A percentile compares a stretch with the other conserved stretches of the same genome.
Evolutionary conservation across 2,888 invertebrate genomes (phyloP).

Genomic region (Ephialtes manifestator): DNA sequence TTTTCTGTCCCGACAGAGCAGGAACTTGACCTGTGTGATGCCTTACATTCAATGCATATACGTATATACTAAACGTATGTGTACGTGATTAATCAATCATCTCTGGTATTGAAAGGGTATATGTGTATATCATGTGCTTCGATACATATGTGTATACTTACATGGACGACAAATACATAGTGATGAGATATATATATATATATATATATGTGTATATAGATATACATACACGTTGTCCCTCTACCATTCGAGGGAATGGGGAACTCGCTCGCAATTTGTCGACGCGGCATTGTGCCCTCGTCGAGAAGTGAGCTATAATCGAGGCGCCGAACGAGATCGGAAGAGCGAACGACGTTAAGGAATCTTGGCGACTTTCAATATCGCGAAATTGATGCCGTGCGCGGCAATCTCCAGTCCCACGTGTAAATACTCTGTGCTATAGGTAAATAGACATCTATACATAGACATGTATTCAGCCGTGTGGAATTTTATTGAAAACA

Average conservation of each 20-base stretch:
- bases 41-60: slow-evolving; percentile 26
- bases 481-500: slow-evolving; percentile 28
- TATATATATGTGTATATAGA: slow-evolving; percentile 2
- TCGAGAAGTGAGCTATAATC: slow-evolving; percentile 36
- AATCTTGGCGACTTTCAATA: slow-evolving; percentile 51
- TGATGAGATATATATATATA: slow-evolving; percentile 5
- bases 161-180: slow-evolving; percentile 15
- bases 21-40: slow-evolving; percentile 55
- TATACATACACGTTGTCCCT: slow-evolving; percentile 25
- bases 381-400: slow-evolving; percentile 40
- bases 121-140: slow-evolving; percentile 24
- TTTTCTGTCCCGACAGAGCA: slow-evolving; percentile 13
- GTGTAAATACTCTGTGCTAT: not conserved
- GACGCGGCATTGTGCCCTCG: slow-evolving; percentile 59
- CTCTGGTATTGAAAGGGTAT: slow-evolving; percentile 44
- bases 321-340: slow-evolving; percentile 35
- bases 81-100: slow-evolving; percentile 73
- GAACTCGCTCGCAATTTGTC: slow-evolving; percentile 65
- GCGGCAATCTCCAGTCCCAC: slow-evolving; percentile 8
- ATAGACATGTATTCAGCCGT: not conserved
- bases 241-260: slow-evolving; percentile 52
- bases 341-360: slow-evolving; percentile 29
- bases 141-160: not conserved
- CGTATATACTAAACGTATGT: slow-evolving; percentile 48
- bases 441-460: not conserved